Evolutionary conservation across 2,888 invertebrate species (phyloP).

Genomic region (Glomeris marginata): DNA sequence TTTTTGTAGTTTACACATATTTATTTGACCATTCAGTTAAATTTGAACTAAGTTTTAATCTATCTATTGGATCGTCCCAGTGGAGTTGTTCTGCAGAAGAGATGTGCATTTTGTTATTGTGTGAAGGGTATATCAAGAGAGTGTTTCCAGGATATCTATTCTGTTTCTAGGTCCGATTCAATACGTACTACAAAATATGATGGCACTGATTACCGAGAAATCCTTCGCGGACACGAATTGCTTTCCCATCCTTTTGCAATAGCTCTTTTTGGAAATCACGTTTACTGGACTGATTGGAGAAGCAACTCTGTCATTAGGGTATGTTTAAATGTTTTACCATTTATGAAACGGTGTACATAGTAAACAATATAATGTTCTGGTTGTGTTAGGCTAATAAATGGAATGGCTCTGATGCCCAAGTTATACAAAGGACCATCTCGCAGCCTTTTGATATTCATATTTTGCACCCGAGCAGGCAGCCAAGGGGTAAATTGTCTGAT

Average conservation of each 20-base stretch:
- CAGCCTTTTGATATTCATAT: constrained; percentile 86
- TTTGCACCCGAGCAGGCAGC: constrained; percentile 59
- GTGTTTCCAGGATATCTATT: constrained; percentile 8
- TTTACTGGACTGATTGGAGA: constrained; percentile 92
- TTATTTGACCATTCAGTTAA: too few relatives aligned
- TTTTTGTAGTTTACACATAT: too few relatives aligned
- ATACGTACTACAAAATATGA: constrained; percentile 71
- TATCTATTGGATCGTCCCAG: too few relatives aligned
- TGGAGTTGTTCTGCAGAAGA: not conserved
- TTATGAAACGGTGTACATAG: not conserved
- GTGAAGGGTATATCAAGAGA: not conserved
- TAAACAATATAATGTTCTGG: not conserved
- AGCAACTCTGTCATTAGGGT: constrained; percentile 62
- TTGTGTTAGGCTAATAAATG: constrained; percentile 57
- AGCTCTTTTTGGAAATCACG: constrained; percentile 64
- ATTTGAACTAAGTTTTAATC: too few relatives aligned
- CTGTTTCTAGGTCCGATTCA: constrained; percentile 51
- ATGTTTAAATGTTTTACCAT: constrained; percentile 14
- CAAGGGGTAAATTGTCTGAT: constrained; percentile 31
- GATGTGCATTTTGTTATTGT: not conserved
- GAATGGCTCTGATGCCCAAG: constrained; percentile 57
- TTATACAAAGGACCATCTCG: constrained; percentile 63
- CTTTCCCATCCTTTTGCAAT: constrained; percentile 80
- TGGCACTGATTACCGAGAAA: constrained; percentile 51
- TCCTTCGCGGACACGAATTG: constrained; percentile 55